Evolutionary conservation across 2,113 vertebrate species (phyloP).

Genomic region (Salvator merianae): DNA sequence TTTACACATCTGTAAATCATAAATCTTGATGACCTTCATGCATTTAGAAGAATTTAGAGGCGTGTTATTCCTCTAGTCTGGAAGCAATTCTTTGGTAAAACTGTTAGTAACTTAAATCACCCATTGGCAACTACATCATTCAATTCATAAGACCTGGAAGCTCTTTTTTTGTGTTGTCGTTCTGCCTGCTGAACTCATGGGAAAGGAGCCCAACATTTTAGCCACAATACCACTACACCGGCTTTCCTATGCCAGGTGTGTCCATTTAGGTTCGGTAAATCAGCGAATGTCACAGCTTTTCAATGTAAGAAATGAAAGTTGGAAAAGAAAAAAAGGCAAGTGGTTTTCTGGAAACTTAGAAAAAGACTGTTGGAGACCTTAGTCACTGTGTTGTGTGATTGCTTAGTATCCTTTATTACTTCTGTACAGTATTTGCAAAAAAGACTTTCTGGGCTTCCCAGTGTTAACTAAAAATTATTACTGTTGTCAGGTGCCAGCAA

Average conservation of each 20-base stretch:
- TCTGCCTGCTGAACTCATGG: background rate
- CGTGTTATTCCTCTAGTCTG: conserved; percentile 58
- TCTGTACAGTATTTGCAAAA: background rate
- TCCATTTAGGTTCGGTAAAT: background rate
- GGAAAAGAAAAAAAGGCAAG: no score
- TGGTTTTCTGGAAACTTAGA: background rate
- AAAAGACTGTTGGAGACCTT: background rate
- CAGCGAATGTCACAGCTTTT: no score
- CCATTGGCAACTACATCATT: conserved; percentile 36
- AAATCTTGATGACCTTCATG: conserved; percentile 71
- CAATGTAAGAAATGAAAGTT: no score
- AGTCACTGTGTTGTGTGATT: background rate
- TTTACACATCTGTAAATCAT: conserved; percentile 65
- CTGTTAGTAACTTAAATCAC: conserved; percentile 65
- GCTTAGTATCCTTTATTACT: background rate
- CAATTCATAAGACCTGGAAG: conserved; percentile 8
- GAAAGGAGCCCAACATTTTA: background rate
- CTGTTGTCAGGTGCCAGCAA: no score
- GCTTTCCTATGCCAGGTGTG: no score
- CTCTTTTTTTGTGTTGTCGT: background rate
- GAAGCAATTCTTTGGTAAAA: conserved; percentile 66
- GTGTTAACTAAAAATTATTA: background rate
- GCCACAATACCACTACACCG: no score
- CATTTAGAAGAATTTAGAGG: conserved; percentile 65
- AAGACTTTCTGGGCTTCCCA: background rate